These are phyloP conservation scores for Molossus molossus DNA, from an alignment of 2,797 vertebrate species.

Conservation along the genomic window DNA sequence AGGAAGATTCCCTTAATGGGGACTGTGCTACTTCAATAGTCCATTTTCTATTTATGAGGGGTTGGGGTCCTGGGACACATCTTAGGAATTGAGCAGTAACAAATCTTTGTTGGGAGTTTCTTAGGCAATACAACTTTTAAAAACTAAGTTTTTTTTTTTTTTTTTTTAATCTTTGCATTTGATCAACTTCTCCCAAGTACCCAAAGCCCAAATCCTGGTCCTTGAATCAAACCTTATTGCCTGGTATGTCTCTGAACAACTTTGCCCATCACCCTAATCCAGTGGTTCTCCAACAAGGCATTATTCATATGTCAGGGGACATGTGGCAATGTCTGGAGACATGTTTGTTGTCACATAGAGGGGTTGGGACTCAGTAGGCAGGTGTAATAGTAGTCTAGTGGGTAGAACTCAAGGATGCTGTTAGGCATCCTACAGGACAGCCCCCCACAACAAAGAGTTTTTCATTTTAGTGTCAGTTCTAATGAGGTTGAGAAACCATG, in stretches of 20 bases:
- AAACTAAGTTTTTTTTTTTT: constrained; percentile 20
- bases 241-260: constrained; percentile 3
- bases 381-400: neutral
- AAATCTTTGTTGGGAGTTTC: constrained; percentile 18
- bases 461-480: neutral
- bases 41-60: neutral
- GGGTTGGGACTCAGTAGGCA: neutral
- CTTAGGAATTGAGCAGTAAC: neutral
- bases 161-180: constrained; percentile 34
- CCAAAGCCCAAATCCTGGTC: neutral
- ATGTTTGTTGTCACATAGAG: neutral
- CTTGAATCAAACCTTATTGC: neutral
- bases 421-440: neutral
- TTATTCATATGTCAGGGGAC: neutral
- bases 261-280: neutral
- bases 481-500: neutral
- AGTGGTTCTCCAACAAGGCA: neutral
- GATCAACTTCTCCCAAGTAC: neutral
- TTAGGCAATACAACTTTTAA: neutral
- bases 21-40: neutral
- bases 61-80: neutral
- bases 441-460: neutral
- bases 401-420: neutral
- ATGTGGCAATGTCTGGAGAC: neutral
- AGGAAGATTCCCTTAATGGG: neutral